Base-by-base conservation (phyloP, 2,113 vertebrate species). In the Stomatorhinus ivindoensis region DNA sequence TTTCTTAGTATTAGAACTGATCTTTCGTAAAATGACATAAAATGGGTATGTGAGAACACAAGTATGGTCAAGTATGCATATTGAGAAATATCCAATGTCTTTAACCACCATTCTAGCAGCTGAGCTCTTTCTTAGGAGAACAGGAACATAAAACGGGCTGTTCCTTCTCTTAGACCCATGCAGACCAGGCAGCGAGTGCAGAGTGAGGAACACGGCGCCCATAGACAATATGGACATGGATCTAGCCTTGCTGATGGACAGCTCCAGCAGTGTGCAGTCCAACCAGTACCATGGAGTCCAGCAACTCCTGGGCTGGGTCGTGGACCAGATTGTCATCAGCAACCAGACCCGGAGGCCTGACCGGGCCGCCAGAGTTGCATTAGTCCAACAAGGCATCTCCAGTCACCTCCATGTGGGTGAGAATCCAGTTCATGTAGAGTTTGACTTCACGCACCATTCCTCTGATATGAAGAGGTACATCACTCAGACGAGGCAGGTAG, bases 171-270 rank as follows among this genome's bases (percentile, higher is more conserved):
- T 92, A 98, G 98, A 98, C 92, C 94, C 94, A 48, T 99, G 98
- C 89, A 92, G 13, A 1, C 95, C 92, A 6, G 89, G 88, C 9
- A 46, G 13, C 0, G 90, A 91, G 21, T 98, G 97, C 11, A 1
- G 88, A 27, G 87, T 86, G 17, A 90, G 92, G 35, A 86, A 39
- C 55, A 84, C 92, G 0, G 17, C 27, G 0, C 44, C 89, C 2
- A 1, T 0, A 27, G 93, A 93, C 2, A 27, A 88, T 2, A 93
- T 94, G 17, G 93, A 97, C 9, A 39, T 96, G 93, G 97, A 98
- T 93, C 91, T 98, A 86, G 95, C 93, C 0, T 91, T 97, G 58
- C 47, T 98, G 89, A 85, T 97, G 91, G 98, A 98, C 53, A 89
- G 97, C 87, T 98, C 98, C 89, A 89, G 10, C 5, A 92, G 94